These are phyloP conservation scores for Oreonectes daqikongensis DNA, from an alignment of 2,797 vertebrate species.

Conservation along the genomic window DNA sequence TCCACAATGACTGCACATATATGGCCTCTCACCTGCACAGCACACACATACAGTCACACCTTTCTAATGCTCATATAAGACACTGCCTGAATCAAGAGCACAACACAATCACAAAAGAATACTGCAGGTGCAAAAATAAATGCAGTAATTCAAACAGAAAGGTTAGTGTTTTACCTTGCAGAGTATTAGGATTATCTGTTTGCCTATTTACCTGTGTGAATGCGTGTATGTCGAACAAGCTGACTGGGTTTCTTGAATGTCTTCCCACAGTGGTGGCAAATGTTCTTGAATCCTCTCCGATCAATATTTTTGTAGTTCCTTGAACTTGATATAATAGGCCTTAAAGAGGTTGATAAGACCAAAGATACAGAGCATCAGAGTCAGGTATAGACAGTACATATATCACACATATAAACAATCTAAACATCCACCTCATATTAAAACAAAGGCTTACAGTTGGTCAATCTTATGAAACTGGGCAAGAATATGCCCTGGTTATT, in stretches of 20 bases:
- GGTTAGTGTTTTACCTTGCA: neutral
- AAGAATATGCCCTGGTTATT: too few relatives aligned
- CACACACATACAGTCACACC: neutral
- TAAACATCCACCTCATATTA: neutral
- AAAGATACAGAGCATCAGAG: neutral
- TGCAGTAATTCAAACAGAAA: neutral
- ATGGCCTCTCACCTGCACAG: constrained; percentile 90
- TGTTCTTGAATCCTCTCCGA: constrained; percentile 93
- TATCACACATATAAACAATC: neutral
- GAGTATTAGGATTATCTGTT: neutral
- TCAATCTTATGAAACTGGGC: too few relatives aligned
- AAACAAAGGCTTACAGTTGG: neutral
- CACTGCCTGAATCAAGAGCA: neutral
- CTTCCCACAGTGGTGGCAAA: constrained; percentile 95
- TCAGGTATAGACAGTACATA: neutral
- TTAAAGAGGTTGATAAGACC: constrained; percentile 55
- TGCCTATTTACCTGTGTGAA: constrained; percentile 88
- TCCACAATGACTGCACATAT: constrained; percentile 89
- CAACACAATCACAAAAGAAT: neutral
- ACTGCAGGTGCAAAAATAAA: neutral
- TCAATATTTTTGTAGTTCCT: constrained; percentile 97
- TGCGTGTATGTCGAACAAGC: constrained; percentile 91
- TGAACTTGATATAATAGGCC: constrained; percentile 80
- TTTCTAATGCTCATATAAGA: neutral
- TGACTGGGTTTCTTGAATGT: constrained; percentile 98